Conservation (phyloP, 1,140 invertebrate genomes). For the Drosophila busckii region DNA sequence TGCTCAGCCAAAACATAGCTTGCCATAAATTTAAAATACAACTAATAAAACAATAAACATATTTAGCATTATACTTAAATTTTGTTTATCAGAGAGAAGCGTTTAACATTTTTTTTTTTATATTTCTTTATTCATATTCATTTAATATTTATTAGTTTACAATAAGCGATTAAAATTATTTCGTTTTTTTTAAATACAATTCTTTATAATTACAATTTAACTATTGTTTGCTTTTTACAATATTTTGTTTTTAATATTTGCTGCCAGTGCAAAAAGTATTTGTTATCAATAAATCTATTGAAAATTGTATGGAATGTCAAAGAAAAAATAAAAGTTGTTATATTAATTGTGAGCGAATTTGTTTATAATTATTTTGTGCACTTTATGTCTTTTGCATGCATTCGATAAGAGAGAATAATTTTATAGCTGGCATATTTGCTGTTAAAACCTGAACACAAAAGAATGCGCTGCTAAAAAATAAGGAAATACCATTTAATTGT, state of each 20-base stretch:
- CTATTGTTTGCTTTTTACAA: conserved; percentile 77
- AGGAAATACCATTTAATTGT: conserved; percentile 57
- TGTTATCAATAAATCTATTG: conserved; percentile 34
- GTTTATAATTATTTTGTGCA: conserved; percentile 41
- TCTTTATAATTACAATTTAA: conserved; percentile 77
- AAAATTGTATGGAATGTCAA: conserved; percentile 18
- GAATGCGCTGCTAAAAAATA: conserved; percentile 61
- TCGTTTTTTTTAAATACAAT: conserved; percentile 56
- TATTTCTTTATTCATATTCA: conserved; percentile 69
- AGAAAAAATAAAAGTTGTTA: conserved; percentile 69
- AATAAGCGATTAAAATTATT: conserved; percentile 76
- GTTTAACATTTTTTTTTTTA: conserved; percentile 9
- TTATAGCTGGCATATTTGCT: conserved; percentile 57
- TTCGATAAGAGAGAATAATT: conserved; percentile 63
- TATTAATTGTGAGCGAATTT: conserved; percentile 55
- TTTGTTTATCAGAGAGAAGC: no score
- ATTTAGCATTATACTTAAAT: no score
- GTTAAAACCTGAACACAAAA: conserved; percentile 59
- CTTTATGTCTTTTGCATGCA: conserved; percentile 12
- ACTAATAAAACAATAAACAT: not conserved
- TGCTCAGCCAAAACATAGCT: no score
- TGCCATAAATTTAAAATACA: no score
- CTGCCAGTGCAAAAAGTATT: conserved; percentile 78
- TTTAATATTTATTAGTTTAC: conserved; percentile 78
- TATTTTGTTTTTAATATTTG: conserved; percentile 55